Percentiles rank a stretch among this genome's conserved stretches.
phyloP scores from a whole-genome alignment of 2,113 vertebrate genomes.

The Misgurnus anguillicaudatus region DNA sequence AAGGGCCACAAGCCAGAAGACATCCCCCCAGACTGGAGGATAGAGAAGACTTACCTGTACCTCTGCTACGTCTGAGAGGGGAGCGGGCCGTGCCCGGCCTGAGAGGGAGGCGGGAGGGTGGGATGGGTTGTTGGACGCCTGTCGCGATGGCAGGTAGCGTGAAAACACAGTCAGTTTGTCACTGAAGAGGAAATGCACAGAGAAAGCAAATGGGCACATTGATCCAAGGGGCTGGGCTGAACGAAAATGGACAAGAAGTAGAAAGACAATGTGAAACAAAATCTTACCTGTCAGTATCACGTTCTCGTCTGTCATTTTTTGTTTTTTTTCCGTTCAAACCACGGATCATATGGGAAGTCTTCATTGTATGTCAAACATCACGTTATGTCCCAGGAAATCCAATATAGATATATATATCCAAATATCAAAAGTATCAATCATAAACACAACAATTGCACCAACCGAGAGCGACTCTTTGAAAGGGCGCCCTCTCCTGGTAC shows the following conservation, averaged over 20 bases:
- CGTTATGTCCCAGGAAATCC: background rate
- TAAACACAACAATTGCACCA: background rate
- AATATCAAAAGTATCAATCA: background rate
- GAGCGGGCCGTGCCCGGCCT: background rate
- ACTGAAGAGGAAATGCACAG: background rate
- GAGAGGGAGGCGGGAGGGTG: constrained; percentile 6
- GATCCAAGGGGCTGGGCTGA: constrained; percentile 38
- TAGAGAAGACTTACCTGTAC: constrained; percentile 99
- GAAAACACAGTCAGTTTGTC: constrained; percentile 15
- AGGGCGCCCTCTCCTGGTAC: constrained; percentile 28
- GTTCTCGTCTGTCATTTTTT: constrained; percentile 30
- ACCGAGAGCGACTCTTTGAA: background rate
- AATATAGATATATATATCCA: background rate
- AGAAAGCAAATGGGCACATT: constrained; percentile 14
- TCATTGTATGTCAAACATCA: constrained; percentile 10
- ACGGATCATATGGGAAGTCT: constrained; percentile 43
- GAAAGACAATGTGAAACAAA: constrained; percentile 41
- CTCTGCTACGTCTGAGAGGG: constrained; percentile 88
- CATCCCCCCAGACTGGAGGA: constrained; percentile 97
- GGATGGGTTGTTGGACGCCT: background rate
- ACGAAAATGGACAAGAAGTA: background rate
- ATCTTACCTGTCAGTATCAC: constrained; percentile 39
- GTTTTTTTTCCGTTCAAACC: background rate
- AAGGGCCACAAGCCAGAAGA: constrained; percentile 97
- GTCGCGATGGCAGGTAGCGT: background rate